phyloP scores from a whole-genome alignment of 1,140 invertebrate genomes.

The Drosophila pseudoobscura region DNA sequence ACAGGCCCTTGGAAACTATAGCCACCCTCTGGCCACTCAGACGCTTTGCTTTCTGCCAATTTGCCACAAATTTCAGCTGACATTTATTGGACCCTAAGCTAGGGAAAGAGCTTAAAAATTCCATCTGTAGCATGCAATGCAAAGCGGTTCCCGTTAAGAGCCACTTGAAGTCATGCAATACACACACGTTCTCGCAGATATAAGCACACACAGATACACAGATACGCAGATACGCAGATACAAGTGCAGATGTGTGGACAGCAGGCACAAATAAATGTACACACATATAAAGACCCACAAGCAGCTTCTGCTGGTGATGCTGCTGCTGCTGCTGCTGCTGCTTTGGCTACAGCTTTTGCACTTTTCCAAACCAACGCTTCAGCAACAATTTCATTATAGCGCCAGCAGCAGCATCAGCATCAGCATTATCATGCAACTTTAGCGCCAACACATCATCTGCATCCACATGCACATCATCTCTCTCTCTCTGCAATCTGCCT shows the following conservation, averaged over 20 bases:
- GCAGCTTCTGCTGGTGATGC: slow-evolving; percentile 49
- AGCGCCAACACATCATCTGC: slow-evolving; percentile 56
- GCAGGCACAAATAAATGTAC: not conserved
- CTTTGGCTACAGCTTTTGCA: slow-evolving; percentile 30
- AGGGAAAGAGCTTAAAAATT: slow-evolving; percentile 15
- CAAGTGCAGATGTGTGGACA: slow-evolving; percentile 5
- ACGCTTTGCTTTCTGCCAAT: too few relatives aligned
- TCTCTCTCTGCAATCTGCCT: not conserved
- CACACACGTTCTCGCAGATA: slow-evolving; percentile 8
- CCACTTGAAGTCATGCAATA: slow-evolving; percentile 59
- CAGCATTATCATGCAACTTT: slow-evolving; percentile 39
- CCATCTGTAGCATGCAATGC: slow-evolving; percentile 46
- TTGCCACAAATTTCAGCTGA: too few relatives aligned
- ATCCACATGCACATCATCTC: slow-evolving; percentile 30
- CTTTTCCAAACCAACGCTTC: slow-evolving; percentile 50
- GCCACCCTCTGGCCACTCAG: too few relatives aligned
- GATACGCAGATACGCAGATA: too few relatives aligned
- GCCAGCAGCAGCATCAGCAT: slow-evolving; percentile 23
- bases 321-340: too few relatives aligned
- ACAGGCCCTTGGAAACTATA: too few relatives aligned
- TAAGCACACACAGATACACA: too few relatives aligned
- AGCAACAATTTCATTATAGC: slow-evolving; percentile 67
- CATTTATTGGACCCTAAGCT: not conserved
- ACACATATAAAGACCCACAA: slow-evolving; percentile 27
- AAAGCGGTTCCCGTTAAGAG: slow-evolving; percentile 74